Evolutionary conservation across 2,113 vertebrate species (phyloP), one percentile per base, ranked within the genome.

Genomic region (Ophiodon elongatus): DNA sequence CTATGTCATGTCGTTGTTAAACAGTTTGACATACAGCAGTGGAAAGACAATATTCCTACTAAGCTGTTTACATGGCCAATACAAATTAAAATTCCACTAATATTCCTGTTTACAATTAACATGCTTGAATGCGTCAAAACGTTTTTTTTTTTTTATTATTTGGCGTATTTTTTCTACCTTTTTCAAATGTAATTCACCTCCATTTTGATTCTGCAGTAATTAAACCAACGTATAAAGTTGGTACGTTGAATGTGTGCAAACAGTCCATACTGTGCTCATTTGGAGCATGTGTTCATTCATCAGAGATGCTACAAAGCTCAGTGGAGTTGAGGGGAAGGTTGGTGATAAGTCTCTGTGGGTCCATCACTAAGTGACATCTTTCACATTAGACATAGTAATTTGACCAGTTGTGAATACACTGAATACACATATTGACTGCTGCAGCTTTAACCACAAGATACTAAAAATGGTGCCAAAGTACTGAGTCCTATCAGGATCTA

Each of bases 1-100:
- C 25, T 25, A 21, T 76, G 72, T 59, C 72, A 39, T 79, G 45
- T 6, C 15, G 19, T 21, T 74, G 37, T 71, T 64, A 21, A 19
- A 64, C 9, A 66, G 5, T 19, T 47, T 52, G 25, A 50, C 21
- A 60, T 15, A 27, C 52, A 66, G 25, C 25, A 25, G 5, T 27
- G 19, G 8, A 31, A 27, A 27, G n/a, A 57, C n/a, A n/a, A 14
- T 45, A 4, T 45, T n/a, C 52, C 14, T 45, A 50, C 47, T 8
- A 27, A 14, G 54, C 5, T 27, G 23, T 25, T 57, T 52, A n/a
- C 23, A 54, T 54, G 23, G 23, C 21, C 8, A 54, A 27, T 57
- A 15, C 0, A 59, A 15, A 59, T 27, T 0, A 27, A 57, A 6
- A 57, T 57, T 27, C 4, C 11, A 14, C 4, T 27, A 57, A 59